Evolutionary conservation across 2,797 vertebrate species (phyloP).

Genomic region (Myotis planiceps): DNA sequence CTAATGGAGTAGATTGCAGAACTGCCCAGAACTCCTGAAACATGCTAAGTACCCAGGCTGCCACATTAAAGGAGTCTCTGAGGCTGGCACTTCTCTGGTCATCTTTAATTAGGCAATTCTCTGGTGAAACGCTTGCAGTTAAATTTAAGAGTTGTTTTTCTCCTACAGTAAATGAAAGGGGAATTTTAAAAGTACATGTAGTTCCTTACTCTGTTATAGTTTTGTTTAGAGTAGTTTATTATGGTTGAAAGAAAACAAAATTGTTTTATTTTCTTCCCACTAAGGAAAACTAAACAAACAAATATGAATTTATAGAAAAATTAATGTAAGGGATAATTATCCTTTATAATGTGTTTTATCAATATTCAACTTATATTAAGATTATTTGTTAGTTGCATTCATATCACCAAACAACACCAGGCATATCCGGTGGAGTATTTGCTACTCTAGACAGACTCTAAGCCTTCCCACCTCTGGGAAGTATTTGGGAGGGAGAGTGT

Average conservation of each 20-base stretch:
- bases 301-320: neutral
- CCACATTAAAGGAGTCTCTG: constrained; percentile 53
- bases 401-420: neutral
- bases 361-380: constrained; percentile 21
- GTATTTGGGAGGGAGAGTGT: neutral
- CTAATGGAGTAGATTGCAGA: constrained; percentile 30
- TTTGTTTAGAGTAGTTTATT: neutral
- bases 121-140: constrained; percentile 50
- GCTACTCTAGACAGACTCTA: neutral
- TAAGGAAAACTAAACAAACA: constrained; percentile 10
- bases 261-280: neutral
- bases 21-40: constrained; percentile 11
- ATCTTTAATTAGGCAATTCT: constrained; percentile 65
- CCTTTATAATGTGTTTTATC: constrained; percentile 8
- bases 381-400: neutral
- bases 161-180: neutral
- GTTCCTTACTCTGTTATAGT: neutral
- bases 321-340: neutral
- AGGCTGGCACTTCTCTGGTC: constrained; percentile 17
- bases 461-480: neutral
- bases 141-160: constrained; percentile 63
- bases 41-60: constrained; percentile 16
- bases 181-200: neutral
- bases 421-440: neutral
- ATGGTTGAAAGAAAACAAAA: neutral